A percentile compares a stretch with the other conserved stretches of the same genome.
Conservation (phyloP, 2,888 invertebrate species). For the Amphipyra tragopoginis region DNA sequence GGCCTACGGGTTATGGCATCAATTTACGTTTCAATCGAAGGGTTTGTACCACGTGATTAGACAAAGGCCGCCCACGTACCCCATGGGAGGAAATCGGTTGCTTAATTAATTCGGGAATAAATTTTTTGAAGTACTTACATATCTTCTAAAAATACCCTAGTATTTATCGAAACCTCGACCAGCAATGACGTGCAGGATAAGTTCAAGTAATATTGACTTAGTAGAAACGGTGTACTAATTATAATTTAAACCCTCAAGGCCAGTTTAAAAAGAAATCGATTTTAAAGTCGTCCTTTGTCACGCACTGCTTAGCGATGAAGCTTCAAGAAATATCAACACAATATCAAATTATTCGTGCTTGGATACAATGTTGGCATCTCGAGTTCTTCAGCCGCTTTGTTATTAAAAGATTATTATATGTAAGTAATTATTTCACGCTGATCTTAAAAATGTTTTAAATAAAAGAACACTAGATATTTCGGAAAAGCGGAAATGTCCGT, state of each 20-base stretch:
- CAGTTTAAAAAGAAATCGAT: conserved; percentile 26
- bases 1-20: no score
- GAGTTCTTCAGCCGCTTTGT: not conserved
- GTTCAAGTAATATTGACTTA: not conserved
- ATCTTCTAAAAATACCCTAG: not conserved
- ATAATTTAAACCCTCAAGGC: conserved; percentile 21
- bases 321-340: not conserved
- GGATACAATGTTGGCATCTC: not conserved
- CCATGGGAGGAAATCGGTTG: no score
- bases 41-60: no score
- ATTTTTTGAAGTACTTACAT: no score
- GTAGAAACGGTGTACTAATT: not conserved
- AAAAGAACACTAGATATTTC: no score
- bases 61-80: no score
- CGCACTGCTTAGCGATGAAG: conserved; percentile 13
- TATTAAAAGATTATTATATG: conserved; percentile 4
- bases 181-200: not conserved
- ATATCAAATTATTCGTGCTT: not conserved
- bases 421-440: not conserved
- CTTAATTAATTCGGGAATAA: no score
- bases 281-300: conserved; percentile 29
- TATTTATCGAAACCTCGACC: not conserved
- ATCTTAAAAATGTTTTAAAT: no score
- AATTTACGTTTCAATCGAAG: no score
- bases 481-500: no score